phyloP scores from a whole-genome alignment of 1,140 invertebrate species.

The Bombus breviceps region DNA sequence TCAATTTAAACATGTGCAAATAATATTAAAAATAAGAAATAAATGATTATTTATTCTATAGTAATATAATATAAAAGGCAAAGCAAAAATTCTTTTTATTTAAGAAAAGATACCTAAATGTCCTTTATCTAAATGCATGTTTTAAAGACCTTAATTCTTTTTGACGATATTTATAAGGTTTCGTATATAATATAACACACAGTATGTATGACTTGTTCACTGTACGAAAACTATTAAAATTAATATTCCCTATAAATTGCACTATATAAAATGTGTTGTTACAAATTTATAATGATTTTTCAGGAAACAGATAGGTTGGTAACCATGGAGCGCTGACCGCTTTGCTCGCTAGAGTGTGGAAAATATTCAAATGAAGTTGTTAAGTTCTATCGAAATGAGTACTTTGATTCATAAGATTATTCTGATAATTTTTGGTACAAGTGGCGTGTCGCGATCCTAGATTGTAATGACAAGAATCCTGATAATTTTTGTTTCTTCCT shows the following conservation, averaged over 20 bases:
- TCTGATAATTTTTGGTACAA: no score
- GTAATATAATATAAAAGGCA: background rate
- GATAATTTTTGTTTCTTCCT: no score
- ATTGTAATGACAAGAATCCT: no score
- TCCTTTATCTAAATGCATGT: slow-evolving; percentile 36
- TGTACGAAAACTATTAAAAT: background rate
- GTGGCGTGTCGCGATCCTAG: no score
- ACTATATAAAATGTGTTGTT: background rate
- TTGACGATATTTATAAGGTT: background rate
- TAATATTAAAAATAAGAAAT: background rate
- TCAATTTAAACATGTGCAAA: background rate
- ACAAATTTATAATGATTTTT: no score
- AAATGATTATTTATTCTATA: background rate
- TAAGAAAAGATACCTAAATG: slow-evolving; percentile 15
- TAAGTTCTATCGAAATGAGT: no score
- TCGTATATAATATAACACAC: background rate
- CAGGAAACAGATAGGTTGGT: no score
- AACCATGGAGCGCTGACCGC: no score
- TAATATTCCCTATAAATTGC: background rate
- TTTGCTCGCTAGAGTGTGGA: no score
- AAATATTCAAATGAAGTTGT: no score
- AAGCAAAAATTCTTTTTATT: background rate
- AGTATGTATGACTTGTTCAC: background rate
- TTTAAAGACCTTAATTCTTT: background rate
- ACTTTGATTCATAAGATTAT: no score